A percentile compares a stretch with the other conserved stretches of the same genome.
Conservation (phyloP, 2,797 vertebrate genomes). For the Potorous gilbertii region DNA sequence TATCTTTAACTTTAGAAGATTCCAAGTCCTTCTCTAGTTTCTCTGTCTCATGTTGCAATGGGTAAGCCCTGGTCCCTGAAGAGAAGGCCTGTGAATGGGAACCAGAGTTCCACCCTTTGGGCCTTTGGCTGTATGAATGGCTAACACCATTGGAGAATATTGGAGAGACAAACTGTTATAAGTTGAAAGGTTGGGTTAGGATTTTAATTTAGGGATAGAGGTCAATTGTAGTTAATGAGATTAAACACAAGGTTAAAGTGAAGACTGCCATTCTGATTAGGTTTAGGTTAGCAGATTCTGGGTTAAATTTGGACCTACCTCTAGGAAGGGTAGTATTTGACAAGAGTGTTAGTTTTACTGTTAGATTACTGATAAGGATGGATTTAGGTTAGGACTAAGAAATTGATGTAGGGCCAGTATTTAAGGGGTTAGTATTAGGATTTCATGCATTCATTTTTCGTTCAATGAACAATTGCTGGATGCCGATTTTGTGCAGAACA, state of each 20-base stretch:
- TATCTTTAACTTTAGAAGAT: conserved; percentile 81
- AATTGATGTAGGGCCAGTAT: neutral
- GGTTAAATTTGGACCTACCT: neutral
- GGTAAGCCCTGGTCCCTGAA: conserved; percentile 63
- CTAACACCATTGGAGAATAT: neutral
- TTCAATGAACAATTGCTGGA: neutral
- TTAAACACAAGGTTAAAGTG: neutral
- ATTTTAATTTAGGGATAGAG: neutral
- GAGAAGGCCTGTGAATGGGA: neutral
- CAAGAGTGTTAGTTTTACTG: neutral
- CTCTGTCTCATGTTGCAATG: conserved; percentile 36
- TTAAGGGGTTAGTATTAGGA: neutral
- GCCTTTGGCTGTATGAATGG: neutral
- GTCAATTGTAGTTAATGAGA: neutral
- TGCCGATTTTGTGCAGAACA: neutral
- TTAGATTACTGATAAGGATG: neutral
- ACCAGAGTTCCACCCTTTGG: neutral
- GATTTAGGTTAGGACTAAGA: neutral
- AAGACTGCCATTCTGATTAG: neutral
- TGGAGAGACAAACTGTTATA: neutral
- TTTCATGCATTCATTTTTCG: neutral
- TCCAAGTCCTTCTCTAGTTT: conserved; percentile 73
- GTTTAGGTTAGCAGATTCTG: neutral
- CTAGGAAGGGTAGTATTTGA: neutral
- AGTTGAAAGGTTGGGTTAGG: neutral